Base-by-base conservation (phyloP, 2,113 vertebrate genomes). In the Takifugu flavidus region DNA sequence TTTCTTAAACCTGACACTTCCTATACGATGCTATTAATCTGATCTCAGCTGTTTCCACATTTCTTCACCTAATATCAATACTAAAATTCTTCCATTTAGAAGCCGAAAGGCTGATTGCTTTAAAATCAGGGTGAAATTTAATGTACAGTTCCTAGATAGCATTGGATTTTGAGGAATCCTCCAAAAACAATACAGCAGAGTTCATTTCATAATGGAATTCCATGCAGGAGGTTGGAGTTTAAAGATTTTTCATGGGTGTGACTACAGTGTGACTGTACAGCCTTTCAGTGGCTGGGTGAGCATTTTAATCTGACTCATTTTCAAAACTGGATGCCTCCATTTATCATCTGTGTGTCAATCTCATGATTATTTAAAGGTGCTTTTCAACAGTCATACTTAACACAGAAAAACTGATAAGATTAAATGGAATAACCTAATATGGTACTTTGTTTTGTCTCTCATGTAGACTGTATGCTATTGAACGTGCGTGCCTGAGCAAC, bases 11-110 rank as follows among this genome's bases (percentile, higher is more conserved):
- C 67, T 79, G 77, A 64, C 61, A 69, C 62, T 72, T 64, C 42
- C 64, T 13, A 80, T 81, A 87, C 82, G 83, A 68, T 51, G 25
- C 20, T 52, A 56, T 80, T 59, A 71, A 77, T 79, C 76, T 74
- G 57, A 68, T 73, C 45, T 6, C 15, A 54, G 75, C 77, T 13
- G 10, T 70, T 82, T 69, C 71, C 70, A 80, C 65, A 29, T 76
- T 72, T 62, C 54, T 50, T 56, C 58, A 6, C 64, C 62, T 13
- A 12, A 11, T 49, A 53, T 72, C 52, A 77, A 25, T 63, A 27
- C 14, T 11, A 53, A 61, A 53, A 64, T 74, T 80, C 44, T 55
- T 4, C 29, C 60, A 56, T 56, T 56, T 47, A 27, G 49, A 50
- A 53, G 39, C 42, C 56, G 45, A 52, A 56, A 59, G 45, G 62